phyloP scores from a whole-genome alignment of 2,888 invertebrate species.

The Drosophila mimetica region DNA sequence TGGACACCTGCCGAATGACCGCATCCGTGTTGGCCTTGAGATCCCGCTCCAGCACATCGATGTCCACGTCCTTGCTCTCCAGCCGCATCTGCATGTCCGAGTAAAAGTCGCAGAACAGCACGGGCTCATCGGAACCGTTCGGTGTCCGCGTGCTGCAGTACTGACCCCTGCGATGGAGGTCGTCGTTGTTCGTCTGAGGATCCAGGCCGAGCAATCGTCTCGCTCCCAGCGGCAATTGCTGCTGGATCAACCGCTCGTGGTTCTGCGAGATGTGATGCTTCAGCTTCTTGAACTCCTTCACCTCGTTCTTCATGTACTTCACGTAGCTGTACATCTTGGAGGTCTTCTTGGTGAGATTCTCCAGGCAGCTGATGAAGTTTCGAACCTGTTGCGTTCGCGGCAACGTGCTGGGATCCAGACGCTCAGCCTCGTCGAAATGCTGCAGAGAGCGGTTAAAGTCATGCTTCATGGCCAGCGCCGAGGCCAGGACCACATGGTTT shows the following conservation, averaged over 20 bases:
- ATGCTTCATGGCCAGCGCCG: constrained; percentile 80
- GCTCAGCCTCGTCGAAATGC: constrained; percentile 81
- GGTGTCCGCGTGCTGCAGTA: constrained; percentile 83
- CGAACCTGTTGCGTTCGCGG: constrained; percentile 79
- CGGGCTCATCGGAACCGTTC: constrained; percentile 80
- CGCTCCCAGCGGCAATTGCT: constrained; percentile 82
- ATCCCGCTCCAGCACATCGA: constrained; percentile 82
- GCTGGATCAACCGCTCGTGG: constrained; percentile 81
- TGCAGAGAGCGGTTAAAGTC: constrained; percentile 82
- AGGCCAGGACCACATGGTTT: constrained; percentile 82
- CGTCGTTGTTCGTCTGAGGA: constrained; percentile 73
- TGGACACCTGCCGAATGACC: constrained; percentile 79
- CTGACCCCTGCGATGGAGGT: constrained; percentile 81
- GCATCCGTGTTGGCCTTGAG: constrained; percentile 81
- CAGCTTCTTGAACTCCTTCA: constrained; percentile 80
- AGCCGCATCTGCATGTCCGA: constrained; percentile 84
- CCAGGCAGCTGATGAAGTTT: constrained; percentile 81
- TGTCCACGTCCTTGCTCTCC: constrained; percentile 83
- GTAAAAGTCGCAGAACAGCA: constrained; percentile 84
- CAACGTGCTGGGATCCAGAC: constrained; percentile 78
- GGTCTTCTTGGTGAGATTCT: constrained; percentile 81
- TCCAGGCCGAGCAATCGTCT: constrained; percentile 76
- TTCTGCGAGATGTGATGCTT: constrained; percentile 79
- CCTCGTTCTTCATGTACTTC: constrained; percentile 83
- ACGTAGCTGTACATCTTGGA: constrained; percentile 83